Conservation (phyloP, 2,797 vertebrate genomes). For the Manis javanica region DNA sequence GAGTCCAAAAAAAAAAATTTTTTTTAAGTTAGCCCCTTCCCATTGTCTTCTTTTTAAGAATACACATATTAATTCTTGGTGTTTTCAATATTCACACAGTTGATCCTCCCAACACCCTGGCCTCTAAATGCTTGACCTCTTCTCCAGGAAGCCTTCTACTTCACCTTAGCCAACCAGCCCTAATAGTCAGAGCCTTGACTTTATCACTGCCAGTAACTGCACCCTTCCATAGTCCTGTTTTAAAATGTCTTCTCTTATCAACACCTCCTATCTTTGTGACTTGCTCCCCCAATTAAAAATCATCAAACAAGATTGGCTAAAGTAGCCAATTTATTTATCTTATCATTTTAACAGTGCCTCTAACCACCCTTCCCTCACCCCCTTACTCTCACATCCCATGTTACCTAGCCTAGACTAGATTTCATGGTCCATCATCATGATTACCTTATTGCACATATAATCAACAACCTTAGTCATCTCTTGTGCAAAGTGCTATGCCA, state of each 20-base stretch:
- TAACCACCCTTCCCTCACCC: not conserved
- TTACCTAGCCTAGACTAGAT: not conserved
- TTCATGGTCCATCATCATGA: not conserved
- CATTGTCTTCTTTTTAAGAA: not conserved
- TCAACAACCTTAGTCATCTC: not conserved
- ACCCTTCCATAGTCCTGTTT: conserved; percentile 7
- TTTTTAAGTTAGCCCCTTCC: not conserved
- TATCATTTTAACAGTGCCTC: not conserved
- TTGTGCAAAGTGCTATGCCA: not conserved
- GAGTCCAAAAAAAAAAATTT: not conserved
- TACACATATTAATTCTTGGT: not conserved
- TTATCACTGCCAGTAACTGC: not conserved
- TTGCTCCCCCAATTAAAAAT: not conserved
- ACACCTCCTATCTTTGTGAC: not conserved
- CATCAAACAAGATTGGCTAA: not conserved
- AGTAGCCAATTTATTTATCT: not conserved
- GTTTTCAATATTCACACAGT: not conserved
- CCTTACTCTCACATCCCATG: not conserved
- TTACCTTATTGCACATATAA: too few species aligned
- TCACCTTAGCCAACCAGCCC: not conserved
- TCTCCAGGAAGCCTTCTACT: not conserved
- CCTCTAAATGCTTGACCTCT: not conserved
- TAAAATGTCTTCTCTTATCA: not conserved
- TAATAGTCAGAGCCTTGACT: not conserved
- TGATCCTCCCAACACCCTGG: not conserved